Evolutionary conservation across 1,140 invertebrate species (phyloP).

Genomic region (Zaprionus kolodkinae): DNA sequence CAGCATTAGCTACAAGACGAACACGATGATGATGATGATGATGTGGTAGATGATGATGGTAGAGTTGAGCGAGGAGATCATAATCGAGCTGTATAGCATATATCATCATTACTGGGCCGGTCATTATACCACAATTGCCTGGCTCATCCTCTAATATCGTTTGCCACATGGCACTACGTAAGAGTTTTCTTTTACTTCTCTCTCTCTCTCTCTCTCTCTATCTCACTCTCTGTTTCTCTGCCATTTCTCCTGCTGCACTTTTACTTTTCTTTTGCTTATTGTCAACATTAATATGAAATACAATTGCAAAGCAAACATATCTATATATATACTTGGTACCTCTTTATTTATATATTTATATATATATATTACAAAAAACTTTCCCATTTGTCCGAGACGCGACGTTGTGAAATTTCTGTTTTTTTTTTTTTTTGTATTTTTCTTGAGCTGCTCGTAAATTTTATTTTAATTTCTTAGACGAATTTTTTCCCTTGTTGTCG

Average conservation of each 20-base stretch:
- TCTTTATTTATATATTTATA: slow-evolving; percentile 7
- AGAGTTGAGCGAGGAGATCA: not conserved
- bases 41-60: too few relatives aligned
- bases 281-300: slow-evolving; percentile 63
- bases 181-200: slow-evolving; percentile 17
- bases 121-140: slow-evolving; percentile 20
- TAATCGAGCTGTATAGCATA: not conserved
- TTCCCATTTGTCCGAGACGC: slow-evolving; percentile 59
- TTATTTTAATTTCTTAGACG: slow-evolving; percentile 66
- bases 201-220: slow-evolving; percentile 18
- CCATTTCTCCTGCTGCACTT: slow-evolving; percentile 46
- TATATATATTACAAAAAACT: slow-evolving; percentile 41
- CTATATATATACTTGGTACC: not conserved
- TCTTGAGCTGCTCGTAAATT: slow-evolving; percentile 59
- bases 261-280: slow-evolving; percentile 65
- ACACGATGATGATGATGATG: slow-evolving; percentile 6
- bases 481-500: slow-evolving; percentile 45
- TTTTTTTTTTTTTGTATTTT: slow-evolving; percentile 39
- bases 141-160: slow-evolving; percentile 1
- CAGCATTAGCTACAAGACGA: slow-evolving; percentile 27
- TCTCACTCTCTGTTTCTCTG: not conserved
- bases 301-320: slow-evolving; percentile 41
- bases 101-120: slow-evolving; percentile 19
- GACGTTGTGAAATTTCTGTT: slow-evolving; percentile 41
- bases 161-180: slow-evolving; percentile 16